Conservation (phyloP, 2,113 vertebrate species). For the Mustelus asterias region DNA sequence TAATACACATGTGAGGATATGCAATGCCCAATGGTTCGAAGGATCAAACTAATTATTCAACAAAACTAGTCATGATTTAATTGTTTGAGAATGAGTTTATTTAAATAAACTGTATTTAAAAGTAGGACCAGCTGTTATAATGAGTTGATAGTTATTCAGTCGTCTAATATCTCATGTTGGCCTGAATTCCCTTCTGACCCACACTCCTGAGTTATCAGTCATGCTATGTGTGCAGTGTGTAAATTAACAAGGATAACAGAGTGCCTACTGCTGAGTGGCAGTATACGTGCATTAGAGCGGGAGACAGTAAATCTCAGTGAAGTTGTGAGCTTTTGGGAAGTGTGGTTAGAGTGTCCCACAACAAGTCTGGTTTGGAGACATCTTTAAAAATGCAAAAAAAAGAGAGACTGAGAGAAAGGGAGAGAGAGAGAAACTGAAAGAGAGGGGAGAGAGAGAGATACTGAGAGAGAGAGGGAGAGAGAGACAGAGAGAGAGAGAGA, state of each 20-base stretch:
- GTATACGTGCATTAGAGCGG: neutral
- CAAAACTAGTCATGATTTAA: neutral
- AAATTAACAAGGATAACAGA: neutral
- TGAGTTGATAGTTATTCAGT: neutral
- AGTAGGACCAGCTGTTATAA: neutral
- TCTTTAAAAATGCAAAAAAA: neutral
- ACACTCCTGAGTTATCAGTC: neutral
- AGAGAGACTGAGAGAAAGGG: too few species aligned
- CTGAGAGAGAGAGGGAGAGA: too few species aligned
- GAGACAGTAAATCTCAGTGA: neutral
- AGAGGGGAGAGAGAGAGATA: too few species aligned
- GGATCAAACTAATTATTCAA: neutral
- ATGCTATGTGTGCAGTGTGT: neutral
- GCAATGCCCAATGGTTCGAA: neutral
- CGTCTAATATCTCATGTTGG: neutral
- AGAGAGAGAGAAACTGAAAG: too few species aligned
- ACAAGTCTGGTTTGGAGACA: neutral
- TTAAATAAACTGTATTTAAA: conserved; percentile 17
- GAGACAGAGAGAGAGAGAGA: neutral
- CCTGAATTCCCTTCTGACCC: neutral
- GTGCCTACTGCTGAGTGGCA: conserved; percentile 10
- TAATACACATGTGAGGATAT: neutral
- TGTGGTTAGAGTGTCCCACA: neutral
- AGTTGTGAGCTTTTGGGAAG: neutral
- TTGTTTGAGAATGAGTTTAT: neutral